Conservation (phyloP, 2,888 invertebrate species). For the Ommatoiulus sabulosus region DNA sequence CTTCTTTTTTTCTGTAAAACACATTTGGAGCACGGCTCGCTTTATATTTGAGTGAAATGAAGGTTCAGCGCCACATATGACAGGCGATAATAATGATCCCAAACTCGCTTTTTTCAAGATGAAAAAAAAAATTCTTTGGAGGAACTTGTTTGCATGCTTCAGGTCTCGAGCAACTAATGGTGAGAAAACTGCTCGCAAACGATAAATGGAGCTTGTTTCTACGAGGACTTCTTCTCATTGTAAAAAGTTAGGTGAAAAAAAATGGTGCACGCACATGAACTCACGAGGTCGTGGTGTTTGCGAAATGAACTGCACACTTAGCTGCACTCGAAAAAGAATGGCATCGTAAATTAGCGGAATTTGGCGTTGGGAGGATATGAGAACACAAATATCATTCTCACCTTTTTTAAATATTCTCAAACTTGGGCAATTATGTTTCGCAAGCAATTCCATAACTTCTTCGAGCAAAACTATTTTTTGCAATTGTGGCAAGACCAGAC, state of each 20-base stretch:
- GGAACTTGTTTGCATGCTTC: not conserved
- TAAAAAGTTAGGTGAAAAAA: not conserved
- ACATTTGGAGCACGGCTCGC: not conserved
- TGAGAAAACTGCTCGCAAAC: not conserved
- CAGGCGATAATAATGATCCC: not conserved
- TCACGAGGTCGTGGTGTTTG: too few species aligned
- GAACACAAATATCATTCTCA: too few species aligned
- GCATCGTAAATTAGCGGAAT: too few species aligned
- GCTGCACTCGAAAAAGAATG: not conserved
- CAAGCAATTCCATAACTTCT: too few species aligned
- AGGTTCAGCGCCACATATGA: not conserved
- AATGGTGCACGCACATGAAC: too few species aligned
- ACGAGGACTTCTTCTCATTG: not conserved
- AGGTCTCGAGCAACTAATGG: not conserved
- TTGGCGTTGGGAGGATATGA: too few species aligned
- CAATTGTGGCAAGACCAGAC: too few species aligned
- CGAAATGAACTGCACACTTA: not conserved
- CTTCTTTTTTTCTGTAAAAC: not conserved
- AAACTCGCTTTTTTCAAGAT: not conserved
- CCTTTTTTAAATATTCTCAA: too few species aligned
- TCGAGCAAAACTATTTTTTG: too few species aligned
- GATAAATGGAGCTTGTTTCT: not conserved
- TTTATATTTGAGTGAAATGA: not conserved
- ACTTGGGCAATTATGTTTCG: too few species aligned
- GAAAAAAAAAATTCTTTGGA: not conserved